Conservation (phyloP, 1,140 invertebrate genomes). For the Pseudomyrmex concolor region DNA sequence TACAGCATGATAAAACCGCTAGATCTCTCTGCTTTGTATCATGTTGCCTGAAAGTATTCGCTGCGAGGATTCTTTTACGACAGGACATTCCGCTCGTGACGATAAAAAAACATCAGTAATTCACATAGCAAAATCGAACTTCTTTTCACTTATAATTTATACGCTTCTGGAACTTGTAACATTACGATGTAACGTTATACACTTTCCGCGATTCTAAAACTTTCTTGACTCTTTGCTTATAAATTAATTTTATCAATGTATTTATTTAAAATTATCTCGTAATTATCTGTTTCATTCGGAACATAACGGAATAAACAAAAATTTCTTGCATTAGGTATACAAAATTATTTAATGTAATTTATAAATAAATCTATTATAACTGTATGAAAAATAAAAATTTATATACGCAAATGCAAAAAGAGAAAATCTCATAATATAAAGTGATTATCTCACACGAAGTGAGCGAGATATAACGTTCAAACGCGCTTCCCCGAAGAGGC, state of each 20-base stretch:
- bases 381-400: background rate
- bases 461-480: background rate
- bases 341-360: background rate
- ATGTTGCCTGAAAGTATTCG: slow-evolving; percentile 18
- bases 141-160: background rate
- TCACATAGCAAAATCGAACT: background rate
- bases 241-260: background rate
- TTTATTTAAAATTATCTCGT: too few species aligned
- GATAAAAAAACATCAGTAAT: background rate
- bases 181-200: background rate
- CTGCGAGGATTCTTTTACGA: background rate
- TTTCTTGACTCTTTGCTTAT: background rate
- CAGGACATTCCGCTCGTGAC: background rate
- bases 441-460: background rate
- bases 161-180: background rate
- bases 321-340: too few species aligned
- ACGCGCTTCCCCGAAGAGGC: background rate
- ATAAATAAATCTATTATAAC: background rate
- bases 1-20: slow-evolving; percentile 1
- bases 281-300: too few species aligned
- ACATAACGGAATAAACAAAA: too few species aligned
- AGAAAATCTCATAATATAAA: background rate
- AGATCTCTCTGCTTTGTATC: slow-evolving; percentile 20
- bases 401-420: background rate
- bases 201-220: background rate